Base-by-base conservation (phyloP, 2,113 vertebrate genomes). In the Podarcis raffonei region DNA sequence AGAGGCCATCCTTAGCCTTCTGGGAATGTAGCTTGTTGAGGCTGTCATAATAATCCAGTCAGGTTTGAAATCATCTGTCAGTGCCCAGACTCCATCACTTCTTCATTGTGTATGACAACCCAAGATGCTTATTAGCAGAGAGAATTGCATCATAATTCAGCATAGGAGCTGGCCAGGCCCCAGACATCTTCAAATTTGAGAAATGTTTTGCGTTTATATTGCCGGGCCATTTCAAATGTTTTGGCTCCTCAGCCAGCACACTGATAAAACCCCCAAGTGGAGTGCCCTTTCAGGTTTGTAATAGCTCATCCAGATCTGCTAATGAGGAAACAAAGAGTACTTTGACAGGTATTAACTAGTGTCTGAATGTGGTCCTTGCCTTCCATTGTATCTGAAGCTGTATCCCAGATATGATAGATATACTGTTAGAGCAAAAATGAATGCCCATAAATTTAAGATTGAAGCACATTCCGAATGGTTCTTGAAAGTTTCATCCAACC, bases 261-360 rank as follows among this genome's bases (percentile, higher is more conserved):
- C 94, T 53, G 85, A 92, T 76, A 86, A 87, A 89, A 92, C 92
- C 82, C 85, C 93, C 83, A 91, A 30, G 91, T 88, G 84, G 74
- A 1, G 3, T 85, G 32, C 85, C 87, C 62, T 89, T 35, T 81
- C 87, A 32, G 57, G 35, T 75, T 94, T 82, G 32, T 53, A 89
- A 4, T 88, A 89, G 81, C 4, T 81, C 84, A 80, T 92, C 69
- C 37, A 90, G 75, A 18, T 83, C 87, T 69, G 89, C 94, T 92
- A 87, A 72, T 92, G 87, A 89, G 69, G 22, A 93, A 84, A 22
- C 27, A 71, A n/a, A 39, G 62, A 27, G 35, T 68, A 87, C 90
- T 86, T 88, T 68, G 59, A 68, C 39, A 86, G 15, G 74, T 75
- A 48, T 92, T 72, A 20, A 37, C 87, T 91, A 68, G 20, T 84